Conservation (phyloP, 2,888 invertebrate genomes). For the Piscicola geometra region DNA sequence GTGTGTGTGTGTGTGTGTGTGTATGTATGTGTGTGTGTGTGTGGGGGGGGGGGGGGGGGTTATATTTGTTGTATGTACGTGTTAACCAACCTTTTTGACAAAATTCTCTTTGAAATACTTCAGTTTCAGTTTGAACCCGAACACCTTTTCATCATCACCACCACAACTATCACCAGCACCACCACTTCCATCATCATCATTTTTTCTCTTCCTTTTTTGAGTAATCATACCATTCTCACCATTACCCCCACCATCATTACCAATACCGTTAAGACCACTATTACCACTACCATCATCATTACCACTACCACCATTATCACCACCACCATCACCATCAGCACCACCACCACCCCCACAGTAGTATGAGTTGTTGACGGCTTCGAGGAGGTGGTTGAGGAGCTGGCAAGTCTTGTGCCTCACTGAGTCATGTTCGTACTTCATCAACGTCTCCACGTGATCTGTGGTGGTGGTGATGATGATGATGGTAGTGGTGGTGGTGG, state of each 20-base stretch:
- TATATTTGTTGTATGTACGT: too few species aligned
- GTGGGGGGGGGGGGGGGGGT: too few species aligned
- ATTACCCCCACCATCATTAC: neutral
- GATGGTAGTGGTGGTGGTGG: neutral
- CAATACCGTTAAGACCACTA: too few species aligned
- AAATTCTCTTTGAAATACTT: slow-evolving; percentile 3
- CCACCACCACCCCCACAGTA: neutral
- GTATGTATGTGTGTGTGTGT: too few species aligned
- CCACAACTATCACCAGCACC: too few species aligned
- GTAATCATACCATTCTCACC: too few species aligned
- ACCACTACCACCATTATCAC: neutral
- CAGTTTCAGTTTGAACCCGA: neutral
- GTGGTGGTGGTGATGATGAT: slow-evolving; percentile 20
- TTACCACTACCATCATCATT: neutral
- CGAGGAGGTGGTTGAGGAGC: slow-evolving; percentile 69
- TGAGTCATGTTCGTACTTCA: slow-evolving; percentile 81
- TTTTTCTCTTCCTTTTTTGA: neutral
- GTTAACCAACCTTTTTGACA: neutral
- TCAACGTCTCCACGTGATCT: slow-evolving; percentile 56
- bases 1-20: too few species aligned
- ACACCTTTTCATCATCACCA: neutral
- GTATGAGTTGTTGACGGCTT: neutral
- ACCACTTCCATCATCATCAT: neutral
- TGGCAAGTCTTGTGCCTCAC: slow-evolving; percentile 74
- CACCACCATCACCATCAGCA: neutral